These are phyloP conservation scores for Dascyllus trimaculatus DNA, from an alignment of 2,113 vertebrate species.

Conservation along the genomic window DNA sequence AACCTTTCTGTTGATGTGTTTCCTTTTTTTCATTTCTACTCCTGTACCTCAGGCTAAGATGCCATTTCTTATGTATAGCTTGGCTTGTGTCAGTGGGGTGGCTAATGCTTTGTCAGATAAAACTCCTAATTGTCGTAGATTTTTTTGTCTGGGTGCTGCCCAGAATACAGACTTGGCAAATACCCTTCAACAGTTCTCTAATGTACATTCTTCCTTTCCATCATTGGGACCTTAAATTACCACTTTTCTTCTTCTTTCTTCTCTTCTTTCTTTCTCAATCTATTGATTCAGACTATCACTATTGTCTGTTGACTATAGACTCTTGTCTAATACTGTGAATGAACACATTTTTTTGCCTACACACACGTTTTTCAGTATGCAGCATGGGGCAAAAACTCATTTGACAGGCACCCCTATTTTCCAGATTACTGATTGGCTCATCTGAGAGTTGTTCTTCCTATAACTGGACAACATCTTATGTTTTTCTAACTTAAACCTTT, in stretches of 20 bases:
- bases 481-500: too few species aligned
- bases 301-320: slow-evolving; percentile 11
- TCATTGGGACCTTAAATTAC: background rate
- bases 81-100: background rate
- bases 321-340: slow-evolving; percentile 28
- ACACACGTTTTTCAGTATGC: slow-evolving; percentile 24
- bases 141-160: slow-evolving; percentile 7
- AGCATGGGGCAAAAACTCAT: slow-evolving; percentile 67
- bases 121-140: slow-evolving; percentile 6
- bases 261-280: background rate
- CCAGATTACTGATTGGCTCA: background rate
- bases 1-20: slow-evolving; percentile 3
- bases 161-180: slow-evolving; percentile 10
- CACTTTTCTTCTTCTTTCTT: background rate
- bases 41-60: slow-evolving; percentile 36
- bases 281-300: background rate
- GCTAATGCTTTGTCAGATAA: slow-evolving; percentile 18
- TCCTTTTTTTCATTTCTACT: slow-evolving; percentile 12
- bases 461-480: too few species aligned
- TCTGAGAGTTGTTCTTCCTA: background rate
- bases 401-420: slow-evolving; percentile 59
- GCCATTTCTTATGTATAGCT: slow-evolving; percentile 30
- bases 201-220: slow-evolving; percentile 12
- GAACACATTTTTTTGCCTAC: background rate
- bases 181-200: background rate